Conservation (phyloP, 2,888 invertebrate genomes). For the Heteromurus nitidus region DNA sequence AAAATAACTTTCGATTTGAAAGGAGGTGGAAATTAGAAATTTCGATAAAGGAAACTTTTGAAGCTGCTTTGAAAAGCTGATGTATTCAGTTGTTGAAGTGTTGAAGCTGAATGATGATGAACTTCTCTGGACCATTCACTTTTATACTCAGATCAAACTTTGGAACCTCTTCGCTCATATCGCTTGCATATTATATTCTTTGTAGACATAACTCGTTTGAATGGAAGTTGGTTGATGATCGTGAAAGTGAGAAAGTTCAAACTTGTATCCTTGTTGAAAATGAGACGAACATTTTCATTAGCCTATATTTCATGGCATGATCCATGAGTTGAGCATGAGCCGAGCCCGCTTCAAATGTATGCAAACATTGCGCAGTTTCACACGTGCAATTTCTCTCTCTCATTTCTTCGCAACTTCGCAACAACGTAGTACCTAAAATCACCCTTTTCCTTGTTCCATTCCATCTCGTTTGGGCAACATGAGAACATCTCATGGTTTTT, state of each 20-base stretch:
- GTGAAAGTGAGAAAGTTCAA: no score
- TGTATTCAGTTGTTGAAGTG: conserved; percentile 2
- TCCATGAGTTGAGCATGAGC: conserved; percentile 34
- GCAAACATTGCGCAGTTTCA: not conserved
- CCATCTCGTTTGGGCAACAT: conserved; percentile 27
- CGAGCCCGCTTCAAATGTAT: not conserved
- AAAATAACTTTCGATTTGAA: not conserved
- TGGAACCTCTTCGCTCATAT: no score
- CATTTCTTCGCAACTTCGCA: no score
- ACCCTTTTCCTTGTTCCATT: no score
- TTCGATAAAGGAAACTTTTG: no score
- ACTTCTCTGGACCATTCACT: not conserved
- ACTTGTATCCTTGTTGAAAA: not conserved
- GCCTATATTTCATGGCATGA: no score
- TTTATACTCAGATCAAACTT: conserved; percentile 31
- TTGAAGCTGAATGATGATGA: conserved; percentile 38
- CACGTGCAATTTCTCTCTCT: conserved; percentile 13
- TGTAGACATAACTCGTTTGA: no score
- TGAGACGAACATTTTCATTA: not conserved
- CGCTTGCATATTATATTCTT: no score
- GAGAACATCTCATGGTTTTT: conserved; percentile 46
- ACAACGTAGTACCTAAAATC: no score
- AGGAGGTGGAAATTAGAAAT: conserved; percentile 8
- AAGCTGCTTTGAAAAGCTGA: conserved; percentile 11
- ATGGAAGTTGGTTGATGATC: no score